Base-by-base conservation (phyloP, 2,888 invertebrate species). In the Eurois occulta region DNA sequence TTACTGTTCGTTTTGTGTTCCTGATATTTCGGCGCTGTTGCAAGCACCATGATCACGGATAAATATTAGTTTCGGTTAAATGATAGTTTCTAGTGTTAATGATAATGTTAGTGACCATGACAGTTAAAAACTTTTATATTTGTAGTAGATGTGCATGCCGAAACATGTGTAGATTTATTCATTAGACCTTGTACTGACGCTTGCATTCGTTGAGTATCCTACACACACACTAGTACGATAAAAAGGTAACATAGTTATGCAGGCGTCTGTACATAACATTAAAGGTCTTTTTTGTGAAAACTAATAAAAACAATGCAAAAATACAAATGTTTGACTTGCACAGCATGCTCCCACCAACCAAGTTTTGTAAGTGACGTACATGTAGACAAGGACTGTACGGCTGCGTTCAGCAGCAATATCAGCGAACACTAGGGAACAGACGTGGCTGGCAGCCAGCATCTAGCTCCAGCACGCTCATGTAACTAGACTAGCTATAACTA, bases 301-400 rank as follows among this genome's bases (percentile, higher is more conserved):
- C n/a, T 5, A 75, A 76, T 77, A 73, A 74, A 73, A 38, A n/a
- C 28, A 60, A 28, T 60, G 28, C 28, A 52, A 24, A 65, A 76
- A 43, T 35, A 77, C 41, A n/a, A 64, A 64, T 76, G 77, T 76
- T 76, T 77, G 52, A 64, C 52, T 76, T 77, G 52, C 77, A 52
- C 21, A 35, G 48, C 62, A 32, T 64, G 62, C 32, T 64, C 75
- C 62, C 52, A n/a, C 52, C 77, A n/a, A 32, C 48, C 38, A 38
- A 58, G n/a, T 46, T 35, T n/a, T 35, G 32, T 67, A 38, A 16
- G 38, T 16, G 52, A 6, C 18, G n/a, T 65, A 18, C 10, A 16
- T 10, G 65, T 28, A 28, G 28, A 58, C 28, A 28, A 13, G 38
- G 41, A 21, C 10, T 24, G 24, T 16, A 7, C 48, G 18, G 48